Percentiles rank a stretch among this genome's conserved stretches.
These are phyloP conservation scores for Sinonovacula constricta DNA, from an alignment of 1,140 invertebrate species.

Conservation along the genomic window DNA sequence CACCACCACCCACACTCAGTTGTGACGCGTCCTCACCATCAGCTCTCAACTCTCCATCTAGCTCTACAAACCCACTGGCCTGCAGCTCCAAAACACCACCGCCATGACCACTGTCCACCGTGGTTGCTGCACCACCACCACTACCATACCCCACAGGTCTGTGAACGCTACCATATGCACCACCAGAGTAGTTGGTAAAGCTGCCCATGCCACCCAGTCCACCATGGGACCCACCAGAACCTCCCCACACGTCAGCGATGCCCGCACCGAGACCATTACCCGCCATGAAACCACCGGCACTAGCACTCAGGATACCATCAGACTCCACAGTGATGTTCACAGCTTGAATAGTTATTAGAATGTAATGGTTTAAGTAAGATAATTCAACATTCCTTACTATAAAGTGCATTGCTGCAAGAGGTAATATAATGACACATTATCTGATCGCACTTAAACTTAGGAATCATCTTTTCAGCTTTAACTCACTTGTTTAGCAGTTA, in stretches of 20 bases:
- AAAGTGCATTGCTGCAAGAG: too few relatives aligned
- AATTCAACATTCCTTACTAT: too few relatives aligned
- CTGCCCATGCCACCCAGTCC: constrained; percentile 65
- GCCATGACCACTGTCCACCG: constrained; percentile 46
- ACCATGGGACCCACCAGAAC: constrained; percentile 67
- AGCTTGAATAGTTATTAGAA: constrained; percentile 54
- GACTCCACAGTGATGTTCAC: constrained; percentile 68
- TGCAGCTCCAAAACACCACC: constrained; percentile 63
- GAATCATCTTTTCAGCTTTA: too few relatives aligned
- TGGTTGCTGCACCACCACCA: constrained; percentile 52
- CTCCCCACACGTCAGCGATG: constrained; percentile 38
- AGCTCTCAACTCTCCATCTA: constrained; percentile 64
- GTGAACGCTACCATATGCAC: constrained; percentile 54
- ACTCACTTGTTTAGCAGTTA: too few relatives aligned
- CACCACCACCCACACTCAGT: constrained; percentile 59
- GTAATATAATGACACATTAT: background rate
- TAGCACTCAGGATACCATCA: constrained; percentile 62
- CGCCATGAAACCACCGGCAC: constrained; percentile 54
- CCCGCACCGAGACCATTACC: constrained; percentile 59
- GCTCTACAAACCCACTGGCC: constrained; percentile 57
- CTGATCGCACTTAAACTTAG: background rate
- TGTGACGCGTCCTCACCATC: constrained; percentile 55
- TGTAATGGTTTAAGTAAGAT: too few relatives aligned
- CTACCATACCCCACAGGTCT: constrained; percentile 62
- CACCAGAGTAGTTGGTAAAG: constrained; percentile 19